Conservation (phyloP, 2,113 vertebrate genomes). For the Osmerus mordax region DNA sequence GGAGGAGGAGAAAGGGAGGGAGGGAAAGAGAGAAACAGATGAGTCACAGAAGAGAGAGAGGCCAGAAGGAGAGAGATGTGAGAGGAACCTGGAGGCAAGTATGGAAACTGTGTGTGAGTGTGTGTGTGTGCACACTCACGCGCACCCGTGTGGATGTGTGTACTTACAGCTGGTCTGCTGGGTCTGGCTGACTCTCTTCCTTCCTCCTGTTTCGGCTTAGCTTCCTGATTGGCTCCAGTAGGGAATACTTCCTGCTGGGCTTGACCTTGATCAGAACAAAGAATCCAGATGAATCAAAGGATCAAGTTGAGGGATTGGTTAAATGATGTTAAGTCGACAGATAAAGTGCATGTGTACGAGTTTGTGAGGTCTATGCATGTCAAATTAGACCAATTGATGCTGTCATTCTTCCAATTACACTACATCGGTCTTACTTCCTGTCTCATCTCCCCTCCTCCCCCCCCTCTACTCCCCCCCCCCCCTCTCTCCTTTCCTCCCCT, state of each 20-base stretch:
- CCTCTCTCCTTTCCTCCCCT: constrained; percentile 43
- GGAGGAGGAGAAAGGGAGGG: constrained; percentile 54
- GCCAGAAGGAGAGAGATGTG: constrained; percentile 36
- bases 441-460: background rate
- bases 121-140: background rate
- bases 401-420: too few species aligned
- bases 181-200: constrained; percentile 84
- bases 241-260: constrained; percentile 82
- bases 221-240: constrained; percentile 78
- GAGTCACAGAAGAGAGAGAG: constrained; percentile 45
- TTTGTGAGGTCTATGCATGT: too few species aligned
- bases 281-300: background rate
- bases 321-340: too few species aligned
- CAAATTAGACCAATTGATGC: too few species aligned
- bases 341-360: too few species aligned
- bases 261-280: constrained; percentile 70
- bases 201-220: constrained; percentile 87
- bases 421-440: too few species aligned
- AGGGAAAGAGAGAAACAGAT: constrained; percentile 41
- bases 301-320: background rate
- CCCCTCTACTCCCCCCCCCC: constrained; percentile 15
- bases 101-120: background rate
- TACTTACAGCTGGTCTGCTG: constrained; percentile 91
- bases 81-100: background rate
- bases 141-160: background rate